phyloP scores from a whole-genome alignment of 1,140 invertebrate genomes.

The Acromyrmex charruanus region DNA sequence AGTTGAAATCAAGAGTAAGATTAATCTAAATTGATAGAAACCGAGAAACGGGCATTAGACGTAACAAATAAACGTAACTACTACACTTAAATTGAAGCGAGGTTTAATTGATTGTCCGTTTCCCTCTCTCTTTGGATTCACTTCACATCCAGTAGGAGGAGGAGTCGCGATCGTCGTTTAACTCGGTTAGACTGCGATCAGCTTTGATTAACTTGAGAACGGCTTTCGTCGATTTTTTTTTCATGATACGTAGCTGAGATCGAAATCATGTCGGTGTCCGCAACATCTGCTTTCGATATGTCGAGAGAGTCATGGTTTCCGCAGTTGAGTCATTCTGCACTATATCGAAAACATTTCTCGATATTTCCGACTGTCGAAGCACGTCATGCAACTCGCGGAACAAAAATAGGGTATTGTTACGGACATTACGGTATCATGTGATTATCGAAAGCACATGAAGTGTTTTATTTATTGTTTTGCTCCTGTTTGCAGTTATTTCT shows the following conservation, averaged over 20 bases:
- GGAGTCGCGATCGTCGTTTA: background rate
- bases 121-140: slow-evolving; percentile 25
- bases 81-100: background rate
- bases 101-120: slow-evolving; percentile 17
- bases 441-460: background rate
- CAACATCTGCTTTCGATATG: slow-evolving; percentile 6
- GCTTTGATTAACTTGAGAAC: slow-evolving; percentile 18
- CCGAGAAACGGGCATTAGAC: too few relatives aligned
- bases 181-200: background rate
- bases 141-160: background rate
- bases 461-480: background rate
- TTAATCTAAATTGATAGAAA: too few relatives aligned
- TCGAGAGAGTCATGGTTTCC: background rate
- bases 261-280: background rate
- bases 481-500: background rate
- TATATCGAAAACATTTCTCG: background rate
- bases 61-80: background rate
- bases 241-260: background rate
- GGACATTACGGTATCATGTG: background rate
- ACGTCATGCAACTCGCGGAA: background rate
- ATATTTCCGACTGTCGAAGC: background rate
- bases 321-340: background rate
- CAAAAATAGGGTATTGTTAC: background rate
- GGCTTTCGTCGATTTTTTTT: background rate
- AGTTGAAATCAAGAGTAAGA: too few relatives aligned